These are phyloP conservation scores for Odocoileus hemionus DNA, from an alignment of 2,113 vertebrate species.

Conservation along the genomic window DNA sequence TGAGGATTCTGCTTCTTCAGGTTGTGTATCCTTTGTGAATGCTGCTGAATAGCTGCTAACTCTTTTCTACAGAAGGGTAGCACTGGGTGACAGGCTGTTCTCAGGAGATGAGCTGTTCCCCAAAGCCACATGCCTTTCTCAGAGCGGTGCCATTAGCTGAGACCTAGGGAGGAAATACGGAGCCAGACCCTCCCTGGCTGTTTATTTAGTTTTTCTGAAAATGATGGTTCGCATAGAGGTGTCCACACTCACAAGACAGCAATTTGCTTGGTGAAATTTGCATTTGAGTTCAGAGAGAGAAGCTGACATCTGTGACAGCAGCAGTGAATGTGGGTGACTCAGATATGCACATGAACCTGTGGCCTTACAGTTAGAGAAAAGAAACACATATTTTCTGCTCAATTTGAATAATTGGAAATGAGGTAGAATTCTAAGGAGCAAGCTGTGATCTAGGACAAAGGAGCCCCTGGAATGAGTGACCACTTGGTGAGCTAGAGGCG, in stretches of 20 bases:
- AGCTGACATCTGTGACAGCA: neutral
- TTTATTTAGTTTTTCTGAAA: constrained; percentile 18
- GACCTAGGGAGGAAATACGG: neutral
- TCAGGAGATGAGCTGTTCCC: constrained; percentile 11
- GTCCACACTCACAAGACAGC: neutral
- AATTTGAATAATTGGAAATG: constrained; percentile 34
- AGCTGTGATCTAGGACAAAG: constrained; percentile 25
- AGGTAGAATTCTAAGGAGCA: neutral
- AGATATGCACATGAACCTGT: neutral
- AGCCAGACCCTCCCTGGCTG: neutral
- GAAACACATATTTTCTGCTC: constrained; percentile 21
- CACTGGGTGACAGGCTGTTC: constrained; percentile 29
- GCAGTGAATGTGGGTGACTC: constrained; percentile 24
- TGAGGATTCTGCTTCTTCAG: constrained; percentile 21
- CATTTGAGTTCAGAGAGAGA: constrained; percentile 20
- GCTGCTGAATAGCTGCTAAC: constrained; percentile 20
- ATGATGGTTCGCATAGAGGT: neutral
- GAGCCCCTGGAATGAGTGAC: neutral
- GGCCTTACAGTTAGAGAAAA: constrained; percentile 30
- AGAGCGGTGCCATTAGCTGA: neutral
- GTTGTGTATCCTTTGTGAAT: neutral
- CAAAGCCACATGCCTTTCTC: constrained; percentile 11
- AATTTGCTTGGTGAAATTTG: neutral
- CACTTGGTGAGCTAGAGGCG: neutral
- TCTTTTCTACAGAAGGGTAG: constrained; percentile 39